phyloP scores from a whole-genome alignment of 35 echinoderm and acorn worm species.

The Diadema setosum region DNA sequence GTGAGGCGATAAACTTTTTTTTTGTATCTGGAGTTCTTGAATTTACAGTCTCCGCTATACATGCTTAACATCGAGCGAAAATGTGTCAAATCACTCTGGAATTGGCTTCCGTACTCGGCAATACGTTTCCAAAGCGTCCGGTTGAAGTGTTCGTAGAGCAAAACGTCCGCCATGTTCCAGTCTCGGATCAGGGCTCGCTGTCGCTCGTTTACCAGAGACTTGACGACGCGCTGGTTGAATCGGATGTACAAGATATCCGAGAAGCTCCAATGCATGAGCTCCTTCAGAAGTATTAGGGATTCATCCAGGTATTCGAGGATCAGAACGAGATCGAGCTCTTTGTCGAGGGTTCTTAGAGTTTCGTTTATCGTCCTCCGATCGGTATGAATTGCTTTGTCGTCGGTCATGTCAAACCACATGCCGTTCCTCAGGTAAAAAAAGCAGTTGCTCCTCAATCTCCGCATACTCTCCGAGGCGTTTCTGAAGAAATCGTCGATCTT shows the following conservation, averaged over 20 bases:
- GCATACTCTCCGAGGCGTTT: background rate
- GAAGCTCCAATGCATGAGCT: slow-evolving; percentile 11
- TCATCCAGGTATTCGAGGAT: slow-evolving; percentile 37
- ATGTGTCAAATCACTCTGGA: slow-evolving; percentile 36
- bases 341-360: background rate
- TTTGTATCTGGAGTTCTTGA: too few relatives aligned
- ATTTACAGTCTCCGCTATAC: too few relatives aligned
- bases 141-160: slow-evolving; percentile 50
- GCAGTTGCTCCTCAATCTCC: background rate
- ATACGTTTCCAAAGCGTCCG: slow-evolving; percentile 48
- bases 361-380: too few relatives aligned
- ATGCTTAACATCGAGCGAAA: too few relatives aligned
- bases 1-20: too few relatives aligned
- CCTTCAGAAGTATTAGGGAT: slow-evolving; percentile 17
- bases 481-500: background rate
- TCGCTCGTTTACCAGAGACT: background rate
- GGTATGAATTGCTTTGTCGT: too few relatives aligned
- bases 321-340: slow-evolving; percentile 9
- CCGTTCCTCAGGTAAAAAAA: background rate
- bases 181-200: background rate
- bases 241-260: slow-evolving; percentile 4
- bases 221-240: background rate
- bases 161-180: slow-evolving; percentile 43
- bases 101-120: slow-evolving; percentile 26
- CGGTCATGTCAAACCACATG: background rate